Conservation (phyloP, 2,888 invertebrate genomes). For the Limnephilus rhombicus region DNA sequence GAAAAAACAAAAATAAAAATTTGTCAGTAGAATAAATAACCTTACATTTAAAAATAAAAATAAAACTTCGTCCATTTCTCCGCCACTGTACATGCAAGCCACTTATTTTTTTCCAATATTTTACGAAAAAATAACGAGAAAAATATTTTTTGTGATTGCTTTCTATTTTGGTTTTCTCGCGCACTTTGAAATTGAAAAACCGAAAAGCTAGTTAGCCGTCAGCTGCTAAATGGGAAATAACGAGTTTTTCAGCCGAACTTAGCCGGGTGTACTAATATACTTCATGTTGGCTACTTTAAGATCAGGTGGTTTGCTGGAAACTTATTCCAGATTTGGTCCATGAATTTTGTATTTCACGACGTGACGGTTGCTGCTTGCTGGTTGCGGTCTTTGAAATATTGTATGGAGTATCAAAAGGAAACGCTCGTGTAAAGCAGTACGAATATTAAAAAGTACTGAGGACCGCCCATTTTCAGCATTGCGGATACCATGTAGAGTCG, state of each 20-base stretch:
- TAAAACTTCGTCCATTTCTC: background rate
- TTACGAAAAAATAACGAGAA: background rate
- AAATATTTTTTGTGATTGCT: background rate
- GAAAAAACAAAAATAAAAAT: background rate
- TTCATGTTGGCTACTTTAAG: background rate
- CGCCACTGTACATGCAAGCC: background rate
- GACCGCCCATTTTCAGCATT: no score
- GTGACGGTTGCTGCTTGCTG: background rate
- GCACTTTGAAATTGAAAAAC: background rate
- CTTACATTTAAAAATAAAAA: background rate
- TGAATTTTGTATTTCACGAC: conserved; percentile 31
- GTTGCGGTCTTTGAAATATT: background rate
- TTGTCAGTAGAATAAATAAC: background rate
- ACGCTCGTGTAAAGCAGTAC: no score
- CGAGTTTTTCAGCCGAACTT: background rate
- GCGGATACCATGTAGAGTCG: no score
- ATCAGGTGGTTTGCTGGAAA: conserved; percentile 40
- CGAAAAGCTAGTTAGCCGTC: background rate
- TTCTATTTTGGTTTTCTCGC: background rate
- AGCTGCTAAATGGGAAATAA: conserved; percentile 15
- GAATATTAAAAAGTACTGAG: no score
- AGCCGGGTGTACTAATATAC: background rate
- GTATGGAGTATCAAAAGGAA: background rate
- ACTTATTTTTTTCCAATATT: background rate
- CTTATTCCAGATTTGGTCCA: conserved; percentile 23